phyloP scores from a whole-genome alignment of 1,140 invertebrate species.

The Drosophila repleta region DNA sequence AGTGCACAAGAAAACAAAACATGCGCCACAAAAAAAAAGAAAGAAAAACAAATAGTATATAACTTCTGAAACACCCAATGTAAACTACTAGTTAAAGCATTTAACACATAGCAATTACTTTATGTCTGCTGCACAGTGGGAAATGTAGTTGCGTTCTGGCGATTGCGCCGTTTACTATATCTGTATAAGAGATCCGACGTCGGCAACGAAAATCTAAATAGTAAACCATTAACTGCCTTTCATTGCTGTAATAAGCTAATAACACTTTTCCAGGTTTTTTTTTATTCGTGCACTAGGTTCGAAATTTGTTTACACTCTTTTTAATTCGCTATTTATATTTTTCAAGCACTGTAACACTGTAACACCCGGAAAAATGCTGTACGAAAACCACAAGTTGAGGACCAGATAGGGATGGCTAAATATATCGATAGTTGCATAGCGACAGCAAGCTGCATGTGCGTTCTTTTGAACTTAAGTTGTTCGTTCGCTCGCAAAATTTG shows the following conservation, averaged over 20 bases:
- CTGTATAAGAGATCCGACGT: constrained; percentile 50
- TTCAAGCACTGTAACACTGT: constrained; percentile 69
- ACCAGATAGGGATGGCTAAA: constrained; percentile 43
- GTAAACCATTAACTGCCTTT: constrained; percentile 60
- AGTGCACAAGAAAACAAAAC: constrained; percentile 81
- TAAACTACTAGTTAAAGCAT: constrained; percentile 22
- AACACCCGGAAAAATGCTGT: constrained; percentile 76
- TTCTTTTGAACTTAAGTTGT: not conserved
- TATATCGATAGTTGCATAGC: constrained; percentile 28
- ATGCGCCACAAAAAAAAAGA: constrained; percentile 69
- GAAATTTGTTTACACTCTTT: constrained; percentile 53
- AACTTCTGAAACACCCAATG: constrained; percentile 7
- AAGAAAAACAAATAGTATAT: constrained; percentile 24
- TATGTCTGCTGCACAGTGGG: constrained; percentile 52
- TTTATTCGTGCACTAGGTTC: constrained; percentile 31
- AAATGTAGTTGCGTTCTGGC: constrained; percentile 27
- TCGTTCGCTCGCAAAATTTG: not conserved
- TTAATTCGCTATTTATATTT: constrained; percentile 70
- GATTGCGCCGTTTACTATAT: constrained; percentile 51
- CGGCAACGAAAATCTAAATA: constrained; percentile 55
- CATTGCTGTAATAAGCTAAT: constrained; percentile 44
- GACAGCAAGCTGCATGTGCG: not conserved
- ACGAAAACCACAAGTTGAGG: constrained; percentile 55
- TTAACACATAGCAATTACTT: constrained; percentile 49
- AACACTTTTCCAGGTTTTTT: constrained; percentile 28